Base-by-base conservation (phyloP, 2,797 vertebrate species). In the Galagoides demidoff region DNA sequence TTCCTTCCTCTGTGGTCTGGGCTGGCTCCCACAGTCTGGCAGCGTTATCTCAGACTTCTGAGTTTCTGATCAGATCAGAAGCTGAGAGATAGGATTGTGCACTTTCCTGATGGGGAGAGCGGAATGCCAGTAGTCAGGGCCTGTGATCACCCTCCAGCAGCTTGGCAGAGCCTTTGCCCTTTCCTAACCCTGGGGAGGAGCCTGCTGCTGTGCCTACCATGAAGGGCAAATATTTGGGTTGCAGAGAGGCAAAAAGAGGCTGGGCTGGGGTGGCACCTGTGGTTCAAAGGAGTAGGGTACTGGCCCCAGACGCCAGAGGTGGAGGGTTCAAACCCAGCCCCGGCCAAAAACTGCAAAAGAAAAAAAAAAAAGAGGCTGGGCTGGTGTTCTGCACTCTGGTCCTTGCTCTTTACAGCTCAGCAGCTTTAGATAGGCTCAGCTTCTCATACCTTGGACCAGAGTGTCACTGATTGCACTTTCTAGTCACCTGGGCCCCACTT, bases 1-100 rank as follows among this genome's bases (percentile, higher is more conserved):
- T 22, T 71, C 39, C 39, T 73, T 78, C 59, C 23, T 52, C 95
- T 85, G 23, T 29, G 37, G 49, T 66, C 82, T 64, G 34, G 64
- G 34, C 57, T 83, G 34, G 64, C 37, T 94, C 74, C 70, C 45
- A 31, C 59, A 64, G 37, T 22, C 76, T n/a, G 45, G 31, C 57
- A 34, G 81, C 29, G 31, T 81, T 76, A 94, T 92, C 90, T 94
- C 85, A 85, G 73, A 31, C 39, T 19, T 37, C 3, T 19, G 43
- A 8, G 20, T 73, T 93, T 92, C 89, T 31, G 31, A 86, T 96
- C 84, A 70, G 37, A 74, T 93, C 83, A 83, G 76, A 83, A 59
- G n/a, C 79, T 57, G 79, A 70, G 76, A 64, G 57, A 77, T 20
- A 78, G 61, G 34, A 70, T n/a, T 9, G 0, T 9, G 49, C 34